These are phyloP conservation scores for Schizopygopsis pylzovi DNA, from an alignment of 2,797 vertebrate genomes.

Conservation along the genomic window DNA sequence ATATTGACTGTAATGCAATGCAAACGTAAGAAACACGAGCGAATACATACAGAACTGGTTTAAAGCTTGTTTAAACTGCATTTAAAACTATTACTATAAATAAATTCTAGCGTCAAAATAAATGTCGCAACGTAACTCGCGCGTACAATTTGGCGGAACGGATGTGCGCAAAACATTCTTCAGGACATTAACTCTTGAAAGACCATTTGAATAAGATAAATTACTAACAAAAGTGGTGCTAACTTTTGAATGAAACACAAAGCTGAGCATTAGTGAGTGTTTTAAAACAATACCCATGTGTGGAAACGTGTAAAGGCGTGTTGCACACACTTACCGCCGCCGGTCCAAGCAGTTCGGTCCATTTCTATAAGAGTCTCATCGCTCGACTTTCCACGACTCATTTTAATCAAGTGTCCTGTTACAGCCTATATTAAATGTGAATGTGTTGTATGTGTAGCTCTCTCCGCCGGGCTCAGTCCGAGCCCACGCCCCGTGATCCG, in stretches of 20 bases:
- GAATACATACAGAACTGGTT: not conserved
- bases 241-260: not conserved
- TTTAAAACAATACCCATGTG: not conserved
- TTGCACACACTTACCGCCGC: slow-evolving; percentile 57
- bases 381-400: slow-evolving; percentile 69
- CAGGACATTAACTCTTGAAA: not conserved
- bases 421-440: not conserved
- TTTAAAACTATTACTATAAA: not conserved
- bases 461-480: not conserved
- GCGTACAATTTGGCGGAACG: not conserved
- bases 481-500: slow-evolving; percentile 36
- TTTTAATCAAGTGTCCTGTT: slow-evolving; percentile 47
- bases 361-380: slow-evolving; percentile 79
- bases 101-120: not conserved
- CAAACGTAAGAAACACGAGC: not conserved
- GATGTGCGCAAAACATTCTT: not conserved
- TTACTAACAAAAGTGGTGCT: not conserved
- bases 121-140: not conserved
- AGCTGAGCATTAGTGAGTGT: not conserved
- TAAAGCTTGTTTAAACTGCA: not conserved
- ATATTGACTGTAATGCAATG: not conserved
- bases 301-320: not conserved
- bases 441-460: not conserved
- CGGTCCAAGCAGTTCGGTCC: slow-evolving; percentile 69
- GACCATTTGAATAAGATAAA: not conserved